A percentile compares a stretch with the other conserved stretches of the same genome.
Evolutionary conservation across 1,140 invertebrate species (phyloP).

Genomic region (Popillia japonica): DNA sequence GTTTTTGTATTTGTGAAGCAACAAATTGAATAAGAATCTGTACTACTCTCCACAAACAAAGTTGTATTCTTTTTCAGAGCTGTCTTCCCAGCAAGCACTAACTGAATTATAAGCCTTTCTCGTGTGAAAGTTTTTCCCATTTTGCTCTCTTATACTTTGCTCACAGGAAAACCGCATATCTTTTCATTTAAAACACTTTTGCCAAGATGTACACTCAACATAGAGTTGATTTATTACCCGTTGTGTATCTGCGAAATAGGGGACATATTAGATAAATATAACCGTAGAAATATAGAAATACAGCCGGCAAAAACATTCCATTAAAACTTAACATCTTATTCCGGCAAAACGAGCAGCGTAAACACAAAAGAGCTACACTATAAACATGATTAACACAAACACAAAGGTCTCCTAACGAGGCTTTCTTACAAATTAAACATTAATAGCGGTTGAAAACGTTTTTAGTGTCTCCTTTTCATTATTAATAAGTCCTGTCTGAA

Average conservation of each 20-base stretch:
- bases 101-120: slow-evolving; percentile 53
- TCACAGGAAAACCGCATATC: slow-evolving; percentile 47
- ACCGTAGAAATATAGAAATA: no score
- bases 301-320: no score
- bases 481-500: neutral
- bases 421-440: slow-evolving; percentile 6
- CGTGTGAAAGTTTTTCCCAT: slow-evolving; percentile 48
- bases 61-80: slow-evolving; percentile 24
- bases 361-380: no score
- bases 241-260: neutral
- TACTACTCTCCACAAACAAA: slow-evolving; percentile 21
- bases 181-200: slow-evolving; percentile 49
- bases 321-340: no score
- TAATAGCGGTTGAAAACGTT: slow-evolving; percentile 11
- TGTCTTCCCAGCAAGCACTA: slow-evolving; percentile 46
- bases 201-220: neutral
- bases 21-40: slow-evolving; percentile 41
- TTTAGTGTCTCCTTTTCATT: neutral
- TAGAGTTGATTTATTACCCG: slow-evolving; percentile 14
- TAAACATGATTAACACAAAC: no score
- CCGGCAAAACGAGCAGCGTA: no score
- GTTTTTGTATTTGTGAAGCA: slow-evolving; percentile 31
- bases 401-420: neutral
- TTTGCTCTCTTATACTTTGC: slow-evolving; percentile 44
- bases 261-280: no score